Evolutionary conservation across 2,888 invertebrate genomes (phyloP).

Genomic region (Eupithecia vulgata): DNA sequence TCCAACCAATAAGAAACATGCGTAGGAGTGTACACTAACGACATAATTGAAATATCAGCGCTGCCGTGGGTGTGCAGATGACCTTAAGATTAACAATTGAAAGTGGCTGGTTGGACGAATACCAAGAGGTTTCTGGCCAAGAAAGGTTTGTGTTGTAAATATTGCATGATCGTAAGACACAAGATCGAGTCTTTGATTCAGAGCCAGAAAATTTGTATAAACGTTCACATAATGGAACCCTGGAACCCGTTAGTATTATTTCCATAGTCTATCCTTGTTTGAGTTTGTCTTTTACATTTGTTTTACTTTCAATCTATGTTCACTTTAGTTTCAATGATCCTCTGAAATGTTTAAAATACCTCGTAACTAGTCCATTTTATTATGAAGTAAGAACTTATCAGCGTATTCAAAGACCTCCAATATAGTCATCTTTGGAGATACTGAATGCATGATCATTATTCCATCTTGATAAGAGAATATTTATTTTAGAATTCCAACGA

Average conservation of each 20-base stretch:
- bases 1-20: conserved; percentile 15
- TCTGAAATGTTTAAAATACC: neutral
- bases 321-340: neutral
- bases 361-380: neutral
- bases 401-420: neutral
- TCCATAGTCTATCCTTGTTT: neutral
- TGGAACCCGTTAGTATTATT: neutral
- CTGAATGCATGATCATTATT: conserved; percentile 12
- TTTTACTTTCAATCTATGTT: neutral
- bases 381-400: neutral
- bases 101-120: conserved; percentile 23
- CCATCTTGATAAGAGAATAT: conserved; percentile 18
- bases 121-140: conserved; percentile 8
- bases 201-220: neutral
- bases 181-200: neutral
- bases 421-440: conserved; percentile 5
- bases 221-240: neutral
- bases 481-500: conserved; percentile 19
- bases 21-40: conserved; percentile 24
- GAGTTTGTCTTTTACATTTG: neutral
- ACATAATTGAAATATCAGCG: conserved; percentile 26
- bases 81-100: conserved; percentile 49
- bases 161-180: neutral
- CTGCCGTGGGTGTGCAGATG: conserved; percentile 37
- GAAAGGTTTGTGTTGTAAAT: neutral